Base-by-base conservation (phyloP, 1,140 invertebrate species). In the Drosophila prosaltans region DNA sequence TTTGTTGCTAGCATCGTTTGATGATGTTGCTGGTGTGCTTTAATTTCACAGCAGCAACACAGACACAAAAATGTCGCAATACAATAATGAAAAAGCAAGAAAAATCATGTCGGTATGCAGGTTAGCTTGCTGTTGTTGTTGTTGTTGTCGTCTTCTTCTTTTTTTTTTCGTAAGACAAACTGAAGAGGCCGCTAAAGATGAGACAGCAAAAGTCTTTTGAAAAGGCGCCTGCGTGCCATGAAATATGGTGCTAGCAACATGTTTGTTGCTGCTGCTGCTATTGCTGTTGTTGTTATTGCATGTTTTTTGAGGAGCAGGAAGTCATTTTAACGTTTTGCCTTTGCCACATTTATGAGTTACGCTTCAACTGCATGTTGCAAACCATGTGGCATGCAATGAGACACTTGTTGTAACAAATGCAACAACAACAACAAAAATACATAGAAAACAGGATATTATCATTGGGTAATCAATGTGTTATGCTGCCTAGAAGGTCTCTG, bases 41-140 rank as follows among this genome's bases (percentile, higher is more conserved):
- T 88, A 81, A 89, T 88, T 88, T 88, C 77, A 65, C 80, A 78
- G 84, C 81, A 81, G 79, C 81, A 80, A 59, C 78, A 51, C 76
- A 67, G 57, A 70, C 67, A 85, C 81, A 88, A 88, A 89, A 88
- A 88, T 88, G 83, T 88, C 83, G 83, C 83, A 88, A 88, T 88
- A 86, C 77, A 83, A 86, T 86, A 86, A 86, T 86, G 83, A 86
- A 86, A 86, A 86, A 83, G 76, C 80, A 80, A 80, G 80, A 65
- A 86, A 86, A 86, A 88, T 86, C 83, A 86, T 86, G 83, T 86
- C 82, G 83, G 83, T 76, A 86, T 88, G 80, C 77, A 70, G 84
- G 62, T 45, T 63, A 36, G 63, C 62, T 62, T 81, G 72, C 48
- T 67, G 57, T 40, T 62, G 68, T 62, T 81, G 72, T 54, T 67